phyloP scores from a whole-genome alignment of 1,140 invertebrate genomes.

The Drosophila biarmipes region DNA sequence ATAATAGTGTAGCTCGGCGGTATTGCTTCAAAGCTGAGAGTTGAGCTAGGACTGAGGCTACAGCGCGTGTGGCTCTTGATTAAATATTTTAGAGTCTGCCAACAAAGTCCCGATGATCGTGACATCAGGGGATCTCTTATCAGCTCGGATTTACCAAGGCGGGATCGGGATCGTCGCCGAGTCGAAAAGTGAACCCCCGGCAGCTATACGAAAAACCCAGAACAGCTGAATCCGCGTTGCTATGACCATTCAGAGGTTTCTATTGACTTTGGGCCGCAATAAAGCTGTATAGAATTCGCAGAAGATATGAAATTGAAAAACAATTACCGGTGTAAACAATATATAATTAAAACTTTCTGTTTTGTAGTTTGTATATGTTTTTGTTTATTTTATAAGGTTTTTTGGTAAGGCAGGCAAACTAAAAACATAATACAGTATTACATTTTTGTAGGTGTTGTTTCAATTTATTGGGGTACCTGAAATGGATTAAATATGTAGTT shows the following conservation, averaged over 20 bases:
- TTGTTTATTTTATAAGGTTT: neutral
- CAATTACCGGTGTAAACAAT: neutral
- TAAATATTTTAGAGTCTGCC: slow-evolving; percentile 26
- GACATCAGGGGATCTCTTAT: slow-evolving; percentile 32
- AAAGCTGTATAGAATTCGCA: neutral
- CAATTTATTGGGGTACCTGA: neutral
- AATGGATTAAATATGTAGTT: slow-evolving; percentile 1
- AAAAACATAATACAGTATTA: neutral
- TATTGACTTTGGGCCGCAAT: neutral
- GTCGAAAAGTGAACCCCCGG: slow-evolving; percentile 48
- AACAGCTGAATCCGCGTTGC: slow-evolving; percentile 8
- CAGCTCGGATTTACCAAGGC: slow-evolving; percentile 31
- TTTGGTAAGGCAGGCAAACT: slow-evolving; percentile 5
- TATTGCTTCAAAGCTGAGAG: neutral
- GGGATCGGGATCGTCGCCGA: slow-evolving; percentile 14
- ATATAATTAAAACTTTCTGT: neutral
- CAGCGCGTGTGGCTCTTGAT: neutral
- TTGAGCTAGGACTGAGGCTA: slow-evolving; percentile 11
- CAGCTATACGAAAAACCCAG: slow-evolving; percentile 4
- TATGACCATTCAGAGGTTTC: neutral
- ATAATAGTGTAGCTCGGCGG: neutral
- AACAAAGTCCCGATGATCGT: slow-evolving; percentile 1
- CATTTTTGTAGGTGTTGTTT: slow-evolving; percentile 3
- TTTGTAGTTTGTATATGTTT: neutral
- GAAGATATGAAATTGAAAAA: neutral